Base-by-base conservation (phyloP, 2,797 vertebrate species). In the Myiotriccus ornatus region DNA sequence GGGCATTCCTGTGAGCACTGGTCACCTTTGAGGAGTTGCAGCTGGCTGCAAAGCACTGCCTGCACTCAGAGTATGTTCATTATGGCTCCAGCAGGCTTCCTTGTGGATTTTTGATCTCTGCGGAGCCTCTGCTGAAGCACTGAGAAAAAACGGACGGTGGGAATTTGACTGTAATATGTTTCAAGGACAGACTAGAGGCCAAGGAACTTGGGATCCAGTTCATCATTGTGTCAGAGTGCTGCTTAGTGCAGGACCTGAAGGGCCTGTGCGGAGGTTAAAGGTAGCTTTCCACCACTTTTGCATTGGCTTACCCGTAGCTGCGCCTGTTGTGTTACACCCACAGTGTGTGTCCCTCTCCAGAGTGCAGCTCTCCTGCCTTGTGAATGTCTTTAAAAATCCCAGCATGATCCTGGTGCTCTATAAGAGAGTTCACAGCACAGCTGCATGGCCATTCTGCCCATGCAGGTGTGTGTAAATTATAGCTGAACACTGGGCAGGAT, bases 11-110 rank as follows among this genome's bases (percentile, higher is more conserved):
- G 84, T 46, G 93, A 95, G 84, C 95, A 79, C 84, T 77, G 63
- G 74, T 64, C 83, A 84, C 76, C 93, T 89, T 87, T 65, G 77
- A 95, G 94, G 93, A 93, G 79, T 93, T 94, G 39, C 52, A 88
- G 65, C 52, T 80, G 77, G 67, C 93, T 82, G 68, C 69, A 53
- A 90, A 96, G 76, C 44, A 25, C 60, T 73, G 49, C 64, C 78
- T 91, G 84, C 82, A 75, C 89, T 85, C 71, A 50, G 32, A 62
- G 32, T 71, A n/a, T 68, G 39, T 91, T 96, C 80, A 68, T 89
- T 93, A 60, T 47, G 41, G 56, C 89, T 91, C 41, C 84, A 76
- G 79, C 57, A 77, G 81, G 60, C 77, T 86, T 91, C 76, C 56
- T 52, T 77, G 27, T 80, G 88, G 82, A 70, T 85, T 92, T 89